Evolutionary conservation across 2,113 vertebrate genomes (phyloP), one percentile per base, ranked within the genome.

Genomic region (Sitta europaea): DNA sequence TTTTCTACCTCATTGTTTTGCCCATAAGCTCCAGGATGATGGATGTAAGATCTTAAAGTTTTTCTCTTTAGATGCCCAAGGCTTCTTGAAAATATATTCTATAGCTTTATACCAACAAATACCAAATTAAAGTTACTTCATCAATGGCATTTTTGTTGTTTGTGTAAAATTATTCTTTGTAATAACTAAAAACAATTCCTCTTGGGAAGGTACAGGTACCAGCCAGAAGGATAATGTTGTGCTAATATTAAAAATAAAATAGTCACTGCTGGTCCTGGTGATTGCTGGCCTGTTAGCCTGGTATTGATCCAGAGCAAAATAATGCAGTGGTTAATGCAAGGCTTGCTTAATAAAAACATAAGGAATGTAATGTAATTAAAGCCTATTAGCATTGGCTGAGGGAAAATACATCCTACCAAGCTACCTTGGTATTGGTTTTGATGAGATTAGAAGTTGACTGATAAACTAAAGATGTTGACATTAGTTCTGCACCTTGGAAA

Each of bases 231-330:
- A n/a, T 58, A 48, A 92, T 0, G 0, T 25, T 83, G 42, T 80
- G 75, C 47, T 61, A 66, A 10, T 88, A 43, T 86, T 86, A 25
- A 67, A 57, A 79, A 70, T 42, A 86, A n/a, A n/a, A n/a, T n/a
- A n/a, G 10, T 54, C 54, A 45, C 74, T 70, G 71, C 74, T 3
- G 6, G 17, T 79, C 25, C 38, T 63, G 78, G 35, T 88, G 83
- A 82, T 92, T 88, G 82, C 82, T 92, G 72, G 54, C 71, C 85
- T 92, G n/a, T 82, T 90, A 93, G 61, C n/a, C 79, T 91, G 75
- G 10, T 92, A 88, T 74, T 55, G 94, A 96, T 95, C 94, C 11
- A 12, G 13, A 94, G n/a, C 63, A 73, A 88, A 93, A 92, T 61
- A 94, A 92, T 80, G 42, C 68, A 67, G 67, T 51, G 43, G 10